Evolutionary conservation across 1,140 invertebrate genomes (phyloP).

Genomic region (Asobara japonica): DNA sequence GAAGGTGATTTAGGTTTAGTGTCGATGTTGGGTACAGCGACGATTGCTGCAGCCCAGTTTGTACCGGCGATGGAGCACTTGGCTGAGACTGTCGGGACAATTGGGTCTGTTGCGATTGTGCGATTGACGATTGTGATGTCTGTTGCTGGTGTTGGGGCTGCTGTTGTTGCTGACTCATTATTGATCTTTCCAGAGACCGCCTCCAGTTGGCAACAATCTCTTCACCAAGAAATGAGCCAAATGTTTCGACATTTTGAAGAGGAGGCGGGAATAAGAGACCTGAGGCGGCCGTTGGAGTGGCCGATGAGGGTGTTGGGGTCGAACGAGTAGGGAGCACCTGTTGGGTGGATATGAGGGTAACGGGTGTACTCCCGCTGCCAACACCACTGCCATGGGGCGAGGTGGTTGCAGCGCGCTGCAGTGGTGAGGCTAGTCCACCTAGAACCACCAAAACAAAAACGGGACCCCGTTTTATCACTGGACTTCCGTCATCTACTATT

Average conservation of each 20-base stretch:
- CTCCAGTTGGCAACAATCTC: slow-evolving; percentile 83
- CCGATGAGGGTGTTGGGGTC: slow-evolving; percentile 66
- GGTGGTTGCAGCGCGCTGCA: slow-evolving; percentile 65
- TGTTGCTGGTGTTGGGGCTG: slow-evolving; percentile 50
- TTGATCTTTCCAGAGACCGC: slow-evolving; percentile 74
- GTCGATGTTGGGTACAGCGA: slow-evolving; percentile 52
- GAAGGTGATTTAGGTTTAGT: slow-evolving; percentile 61
- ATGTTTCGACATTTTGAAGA: slow-evolving; percentile 76
- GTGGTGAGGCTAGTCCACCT: slow-evolving; percentile 67
- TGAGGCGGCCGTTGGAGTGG: slow-evolving; percentile 63
- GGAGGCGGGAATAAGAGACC: slow-evolving; percentile 68
- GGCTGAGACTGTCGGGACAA: slow-evolving; percentile 34
- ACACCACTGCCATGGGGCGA: slow-evolving; percentile 59
- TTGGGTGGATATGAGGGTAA: slow-evolving; percentile 63
- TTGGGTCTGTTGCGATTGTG: slow-evolving; percentile 43
- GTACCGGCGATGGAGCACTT: slow-evolving; percentile 26
- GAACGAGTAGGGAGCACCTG: slow-evolving; percentile 60
- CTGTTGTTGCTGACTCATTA: slow-evolving; percentile 66
- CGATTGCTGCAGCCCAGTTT: slow-evolving; percentile 46
- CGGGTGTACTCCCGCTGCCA: slow-evolving; percentile 38
- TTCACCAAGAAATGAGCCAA: slow-evolving; percentile 77
- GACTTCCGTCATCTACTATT: slow-evolving; percentile 37
- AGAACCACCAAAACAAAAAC: slow-evolving; percentile 65
- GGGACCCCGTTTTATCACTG: slow-evolving; percentile 59
- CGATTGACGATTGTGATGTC: slow-evolving; percentile 41